phyloP scores from a whole-genome alignment of 2,113 vertebrate genomes.

The Gobiocypris rarus region DNA sequence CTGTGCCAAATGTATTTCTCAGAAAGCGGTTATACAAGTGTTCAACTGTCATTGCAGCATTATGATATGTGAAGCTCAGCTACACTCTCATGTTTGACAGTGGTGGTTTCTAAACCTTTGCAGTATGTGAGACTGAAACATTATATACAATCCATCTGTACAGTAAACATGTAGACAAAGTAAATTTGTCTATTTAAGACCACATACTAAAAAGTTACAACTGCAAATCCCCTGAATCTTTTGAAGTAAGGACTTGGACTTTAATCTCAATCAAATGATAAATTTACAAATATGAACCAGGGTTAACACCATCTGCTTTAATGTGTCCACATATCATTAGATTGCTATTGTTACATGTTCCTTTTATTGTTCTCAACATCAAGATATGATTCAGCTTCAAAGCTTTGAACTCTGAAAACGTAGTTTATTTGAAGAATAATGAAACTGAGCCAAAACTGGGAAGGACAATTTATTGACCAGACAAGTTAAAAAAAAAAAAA shows the following conservation, averaged over 20 bases:
- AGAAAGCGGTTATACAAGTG: neutral
- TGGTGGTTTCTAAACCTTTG: neutral
- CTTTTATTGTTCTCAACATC: neutral
- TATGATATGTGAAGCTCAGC: neutral
- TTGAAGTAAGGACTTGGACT: neutral
- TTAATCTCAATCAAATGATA: neutral
- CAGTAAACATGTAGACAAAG: neutral
- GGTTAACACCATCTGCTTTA: neutral
- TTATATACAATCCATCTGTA: too few species aligned
- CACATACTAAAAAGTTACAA: neutral
- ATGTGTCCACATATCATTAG: neutral
- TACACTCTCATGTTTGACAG: neutral
- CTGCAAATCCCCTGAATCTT: neutral
- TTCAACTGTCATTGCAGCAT: neutral
- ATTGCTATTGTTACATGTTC: neutral
- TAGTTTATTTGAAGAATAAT: neutral
- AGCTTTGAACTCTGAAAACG: neutral
- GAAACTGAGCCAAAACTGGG: neutral
- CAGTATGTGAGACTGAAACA: neutral
- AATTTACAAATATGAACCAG: neutral
- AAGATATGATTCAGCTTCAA: neutral
- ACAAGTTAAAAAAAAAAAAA: slow-evolving; percentile 14
- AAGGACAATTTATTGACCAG: slow-evolving; percentile 57
- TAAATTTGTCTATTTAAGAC: neutral
- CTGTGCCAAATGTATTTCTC: neutral